phyloP scores from a whole-genome alignment of 2,797 vertebrate genomes.

The Tokudaia tokunoshimensis region DNA sequence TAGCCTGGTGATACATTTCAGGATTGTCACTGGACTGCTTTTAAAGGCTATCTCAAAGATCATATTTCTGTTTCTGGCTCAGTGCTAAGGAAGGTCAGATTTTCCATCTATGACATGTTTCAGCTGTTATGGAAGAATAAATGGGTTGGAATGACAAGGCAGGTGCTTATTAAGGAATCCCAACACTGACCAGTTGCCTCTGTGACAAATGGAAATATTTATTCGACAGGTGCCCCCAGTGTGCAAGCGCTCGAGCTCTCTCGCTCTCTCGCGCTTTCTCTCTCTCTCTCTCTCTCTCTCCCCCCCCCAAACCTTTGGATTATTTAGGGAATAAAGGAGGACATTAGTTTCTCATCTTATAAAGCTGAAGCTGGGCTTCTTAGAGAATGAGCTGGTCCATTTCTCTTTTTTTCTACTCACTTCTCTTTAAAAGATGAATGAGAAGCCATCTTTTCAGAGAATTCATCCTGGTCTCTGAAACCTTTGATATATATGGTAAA shows the following conservation, averaged over 20 bases:
- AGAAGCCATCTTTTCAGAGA: background rate
- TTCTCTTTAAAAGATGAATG: conserved; percentile 22
- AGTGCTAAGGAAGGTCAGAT: conserved; percentile 7
- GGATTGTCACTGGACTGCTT: conserved; percentile 31
- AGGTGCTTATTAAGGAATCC: conserved; percentile 68
- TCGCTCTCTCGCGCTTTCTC: too few relatives aligned
- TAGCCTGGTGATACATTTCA: conserved; percentile 25
- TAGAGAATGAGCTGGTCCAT: conserved; percentile 27
- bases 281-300: too few relatives aligned
- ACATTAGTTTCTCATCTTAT: conserved; percentile 31
- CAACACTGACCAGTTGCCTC: conserved; percentile 74
- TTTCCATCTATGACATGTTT: conserved; percentile 55
- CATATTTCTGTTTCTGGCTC: background rate
- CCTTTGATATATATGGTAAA: background rate
- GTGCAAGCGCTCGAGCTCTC: background rate
- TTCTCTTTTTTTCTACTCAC: conserved; percentile 10
- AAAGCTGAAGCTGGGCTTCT: conserved; percentile 36
- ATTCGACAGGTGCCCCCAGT: conserved; percentile 75
- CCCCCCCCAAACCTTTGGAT: background rate
- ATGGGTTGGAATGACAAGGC: conserved; percentile 50
- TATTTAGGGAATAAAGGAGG: conserved; percentile 41
- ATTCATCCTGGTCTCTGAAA: conserved; percentile 1
- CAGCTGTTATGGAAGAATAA: conserved; percentile 62
- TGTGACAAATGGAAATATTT: conserved; percentile 76
- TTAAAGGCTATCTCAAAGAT: conserved; percentile 52